Percentiles rank a stretch among this genome's conserved stretches.
These are phyloP conservation scores for Enteromius afrohamiltoni DNA, from an alignment of 2,797 vertebrate genomes.

Conservation along the genomic window DNA sequence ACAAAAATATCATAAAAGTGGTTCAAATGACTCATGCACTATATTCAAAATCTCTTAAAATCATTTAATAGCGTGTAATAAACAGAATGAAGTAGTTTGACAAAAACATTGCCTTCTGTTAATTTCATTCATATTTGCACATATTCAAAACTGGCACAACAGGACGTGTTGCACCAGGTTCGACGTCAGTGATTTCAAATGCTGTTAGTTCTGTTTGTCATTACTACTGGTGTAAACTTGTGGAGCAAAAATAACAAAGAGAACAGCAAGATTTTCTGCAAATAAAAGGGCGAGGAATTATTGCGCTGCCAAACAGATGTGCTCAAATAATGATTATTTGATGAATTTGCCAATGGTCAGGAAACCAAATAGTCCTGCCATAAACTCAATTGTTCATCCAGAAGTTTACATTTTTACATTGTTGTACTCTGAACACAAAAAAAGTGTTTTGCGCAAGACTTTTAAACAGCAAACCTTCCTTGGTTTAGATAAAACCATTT, in stretches of 20 bases:
- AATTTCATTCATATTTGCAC: background rate
- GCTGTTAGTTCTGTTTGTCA: background rate
- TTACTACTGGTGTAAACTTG: background rate
- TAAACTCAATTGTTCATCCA: background rate
- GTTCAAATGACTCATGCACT: background rate
- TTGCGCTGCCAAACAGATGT: background rate
- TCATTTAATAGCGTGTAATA: too few species aligned
- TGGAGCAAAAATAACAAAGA: background rate
- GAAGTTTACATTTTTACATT: background rate
- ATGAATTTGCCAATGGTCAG: background rate
- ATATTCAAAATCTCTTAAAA: background rate
- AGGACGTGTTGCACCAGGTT: background rate
- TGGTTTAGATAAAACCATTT: background rate
- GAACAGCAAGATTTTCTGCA: background rate
- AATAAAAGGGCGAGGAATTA: background rate
- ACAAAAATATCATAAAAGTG: background rate
- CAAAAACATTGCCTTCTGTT: background rate
- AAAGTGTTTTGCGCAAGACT: background rate
- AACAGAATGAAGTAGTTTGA: background rate
- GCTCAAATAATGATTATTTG: background rate
- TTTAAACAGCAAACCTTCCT: constrained; percentile 28
- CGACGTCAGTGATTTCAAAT: background rate
- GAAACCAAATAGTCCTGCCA: background rate
- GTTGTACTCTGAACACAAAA: background rate
- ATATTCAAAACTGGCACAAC: background rate